A percentile compares a stretch with the other conserved stretches of the same genome.
These are phyloP conservation scores for Ceratosolen solmsi DNA, from an alignment of 1,140 invertebrate genomes.

Conservation along the genomic window DNA sequence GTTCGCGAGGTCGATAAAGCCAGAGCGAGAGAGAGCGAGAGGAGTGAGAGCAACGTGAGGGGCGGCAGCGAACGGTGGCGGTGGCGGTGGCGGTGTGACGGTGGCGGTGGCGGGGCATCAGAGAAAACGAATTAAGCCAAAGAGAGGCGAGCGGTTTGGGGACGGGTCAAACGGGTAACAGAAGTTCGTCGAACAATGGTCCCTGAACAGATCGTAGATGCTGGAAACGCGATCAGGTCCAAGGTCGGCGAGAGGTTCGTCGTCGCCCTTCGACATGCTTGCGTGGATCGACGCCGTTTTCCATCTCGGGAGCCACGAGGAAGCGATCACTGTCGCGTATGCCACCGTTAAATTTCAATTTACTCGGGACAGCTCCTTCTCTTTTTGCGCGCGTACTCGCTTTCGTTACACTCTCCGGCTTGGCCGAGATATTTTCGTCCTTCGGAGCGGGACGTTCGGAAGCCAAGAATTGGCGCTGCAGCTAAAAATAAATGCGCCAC, in stretches of 20 bases:
- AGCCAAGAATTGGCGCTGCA: no score
- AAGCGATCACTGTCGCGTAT: background rate
- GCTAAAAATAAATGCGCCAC: no score
- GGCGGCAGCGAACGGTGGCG: background rate
- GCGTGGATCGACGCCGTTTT: no score
- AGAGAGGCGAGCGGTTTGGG: slow-evolving; percentile 41
- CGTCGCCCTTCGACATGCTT: background rate
- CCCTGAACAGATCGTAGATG: slow-evolving; percentile 18
- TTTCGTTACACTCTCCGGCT: no score
- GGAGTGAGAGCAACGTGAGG: slow-evolving; percentile 16
- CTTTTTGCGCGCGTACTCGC: no score
- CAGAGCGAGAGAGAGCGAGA: no score
- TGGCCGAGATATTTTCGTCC: no score
- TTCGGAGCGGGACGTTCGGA: no score
- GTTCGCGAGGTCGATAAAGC: slow-evolving; percentile 1
- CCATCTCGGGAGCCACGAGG: no score
- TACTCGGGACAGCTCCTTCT: no score
- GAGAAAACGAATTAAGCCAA: slow-evolving; percentile 36
- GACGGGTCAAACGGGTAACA: slow-evolving; percentile 36
- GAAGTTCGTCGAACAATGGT: slow-evolving; percentile 36
- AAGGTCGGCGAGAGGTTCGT: slow-evolving; percentile 25
- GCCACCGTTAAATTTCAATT: no score
- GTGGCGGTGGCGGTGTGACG: background rate
- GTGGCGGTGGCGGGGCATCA: background rate
- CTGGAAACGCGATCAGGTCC: slow-evolving; percentile 3